Conservation (phyloP, 1,140 invertebrate genomes). For the Pogonomyrmex barbatus region DNA sequence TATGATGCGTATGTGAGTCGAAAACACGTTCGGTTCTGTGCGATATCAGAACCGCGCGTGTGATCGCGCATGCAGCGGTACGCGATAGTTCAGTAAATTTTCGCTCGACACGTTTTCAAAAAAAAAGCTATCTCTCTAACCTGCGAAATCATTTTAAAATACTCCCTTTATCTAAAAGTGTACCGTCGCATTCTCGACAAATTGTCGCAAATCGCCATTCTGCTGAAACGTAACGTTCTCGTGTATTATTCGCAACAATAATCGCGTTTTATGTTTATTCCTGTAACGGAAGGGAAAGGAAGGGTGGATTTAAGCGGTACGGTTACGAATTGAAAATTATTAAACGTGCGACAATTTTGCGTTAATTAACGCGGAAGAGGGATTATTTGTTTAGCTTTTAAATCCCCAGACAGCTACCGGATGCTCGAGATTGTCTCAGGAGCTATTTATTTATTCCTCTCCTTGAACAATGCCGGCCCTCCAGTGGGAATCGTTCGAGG, state of each 20-base stretch:
- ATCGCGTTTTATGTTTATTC: not conserved
- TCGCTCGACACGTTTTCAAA: not conserved
- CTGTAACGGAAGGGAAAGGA: not conserved
- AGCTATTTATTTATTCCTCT: constrained; percentile 73
- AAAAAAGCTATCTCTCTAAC: constrained; percentile 22
- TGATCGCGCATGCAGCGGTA: constrained; percentile 20
- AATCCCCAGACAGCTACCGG: constrained; percentile 49
- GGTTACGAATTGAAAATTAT: constrained; percentile 34
- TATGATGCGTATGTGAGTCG: constrained; percentile 48
- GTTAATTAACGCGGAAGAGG: constrained; percentile 65
- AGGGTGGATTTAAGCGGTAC: not conserved
- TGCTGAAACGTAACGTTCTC: not conserved
- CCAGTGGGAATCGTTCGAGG: constrained; percentile 70
- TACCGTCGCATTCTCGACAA: not conserved
- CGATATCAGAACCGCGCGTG: constrained; percentile 34
- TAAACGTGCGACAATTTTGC: constrained; percentile 34
- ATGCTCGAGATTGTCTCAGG: constrained; percentile 64
- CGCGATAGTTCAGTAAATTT: constrained; percentile 35
- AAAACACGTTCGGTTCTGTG: constrained; percentile 44
- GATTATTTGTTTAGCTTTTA: constrained; percentile 48
- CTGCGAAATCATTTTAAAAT: constrained; percentile 35
- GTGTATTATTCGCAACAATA: constrained; percentile 26
- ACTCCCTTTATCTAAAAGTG: not conserved
- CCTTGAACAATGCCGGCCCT: constrained; percentile 69
- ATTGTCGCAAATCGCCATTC: not conserved